A percentile compares a stretch with the other conserved stretches of the same genome.
Evolutionary conservation across 1,140 invertebrate species (phyloP).

Genomic region (Drosophila kurseongensis): DNA sequence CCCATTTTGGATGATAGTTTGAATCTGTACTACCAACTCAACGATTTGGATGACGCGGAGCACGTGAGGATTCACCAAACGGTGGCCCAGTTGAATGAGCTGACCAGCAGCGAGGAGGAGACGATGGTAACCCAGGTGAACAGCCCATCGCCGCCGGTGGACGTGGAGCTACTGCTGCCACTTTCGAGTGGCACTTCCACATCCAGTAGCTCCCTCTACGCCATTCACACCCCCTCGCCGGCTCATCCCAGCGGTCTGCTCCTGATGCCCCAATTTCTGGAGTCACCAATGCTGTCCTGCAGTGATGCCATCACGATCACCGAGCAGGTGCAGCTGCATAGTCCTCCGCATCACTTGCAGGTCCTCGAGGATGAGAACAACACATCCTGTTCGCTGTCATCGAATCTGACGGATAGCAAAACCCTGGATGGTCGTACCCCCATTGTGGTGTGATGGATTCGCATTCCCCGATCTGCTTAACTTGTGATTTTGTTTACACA

Average conservation of each 20-base stretch:
- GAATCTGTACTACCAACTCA: constrained; percentile 66
- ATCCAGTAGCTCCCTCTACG: constrained; percentile 72
- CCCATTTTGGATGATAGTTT: constrained; percentile 66
- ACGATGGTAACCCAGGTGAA: constrained; percentile 56
- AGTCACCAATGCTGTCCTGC: constrained; percentile 40
- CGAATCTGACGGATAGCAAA: constrained; percentile 81
- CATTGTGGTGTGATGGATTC: constrained; percentile 69
- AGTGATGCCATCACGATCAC: constrained; percentile 65
- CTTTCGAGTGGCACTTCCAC: constrained; percentile 46
- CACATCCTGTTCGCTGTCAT: constrained; percentile 79
- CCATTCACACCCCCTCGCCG: constrained; percentile 72
- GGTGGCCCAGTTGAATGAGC: constrained; percentile 66
- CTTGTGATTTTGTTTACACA: constrained; percentile 71
- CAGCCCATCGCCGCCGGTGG: constrained; percentile 24
- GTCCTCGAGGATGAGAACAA: constrained; percentile 66
- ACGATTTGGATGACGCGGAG: constrained; percentile 54
- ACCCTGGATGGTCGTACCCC: constrained; percentile 79
- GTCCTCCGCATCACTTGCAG: constrained; percentile 47
- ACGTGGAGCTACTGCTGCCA: constrained; percentile 15
- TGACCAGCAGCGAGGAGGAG: constrained; percentile 70
- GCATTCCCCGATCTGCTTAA: constrained; percentile 49
- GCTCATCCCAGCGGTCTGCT: constrained; percentile 32
- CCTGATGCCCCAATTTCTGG: constrained; percentile 27
- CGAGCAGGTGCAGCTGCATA: constrained; percentile 71
- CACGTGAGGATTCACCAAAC: constrained; percentile 74